Base-by-base conservation (phyloP, 23 tunicate genomes). In the Clavelina lepadiformis region DNA sequence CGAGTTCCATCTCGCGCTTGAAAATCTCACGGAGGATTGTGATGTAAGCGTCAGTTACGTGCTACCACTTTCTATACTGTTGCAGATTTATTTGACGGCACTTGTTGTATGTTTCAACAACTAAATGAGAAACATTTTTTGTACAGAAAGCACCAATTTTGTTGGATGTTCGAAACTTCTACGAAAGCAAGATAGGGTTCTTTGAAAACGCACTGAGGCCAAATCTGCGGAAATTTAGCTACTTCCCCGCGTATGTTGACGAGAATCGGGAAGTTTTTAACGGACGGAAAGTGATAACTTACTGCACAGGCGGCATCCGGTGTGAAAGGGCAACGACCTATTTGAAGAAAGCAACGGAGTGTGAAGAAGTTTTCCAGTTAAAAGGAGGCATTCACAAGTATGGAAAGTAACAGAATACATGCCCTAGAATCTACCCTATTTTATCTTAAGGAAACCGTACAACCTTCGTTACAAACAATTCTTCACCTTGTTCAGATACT, bases 381-480 rank as follows among this genome's bases (percentile, higher is more conserved):
- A 72, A 78, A 66, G 95, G 95, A 36, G 95, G 95, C 3, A 86
- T 86, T 28, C 95, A 86, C 51, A 86, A 71, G 85, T 83, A 61
- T 13, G 76, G 31, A 41, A 41, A 44, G 49, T 8, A 11, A 41
- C 49, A 41, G 49, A 11, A 41, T n/a, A n/a, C n/a, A n/a, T 13
- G 18, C 15, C 13, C 13, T 13, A 13, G 22, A 11, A 11, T 55
- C 23, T 8, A 22, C 61, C 61, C 26, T 19, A 55, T 7, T 55
- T 18, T 55, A 11, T 55, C 8, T 19, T 22, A n/a, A 55, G n/a
- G n/a, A n/a, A n/a, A n/a, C n/a, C n/a, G n/a, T n/a, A n/a, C n/a
- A n/a, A n/a, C n/a, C n/a, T n/a, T n/a, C n/a, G n/a, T n/a, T n/a
- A n/a, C n/a, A n/a, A n/a, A n/a, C n/a, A n/a, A n/a, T n/a, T n/a